A percentile compares a stretch with the other conserved stretches of the same genome.
These are phyloP conservation scores for Eurystomus glaucurus DNA, from an alignment of 2,797 vertebrate species.

Conservation along the genomic window DNA sequence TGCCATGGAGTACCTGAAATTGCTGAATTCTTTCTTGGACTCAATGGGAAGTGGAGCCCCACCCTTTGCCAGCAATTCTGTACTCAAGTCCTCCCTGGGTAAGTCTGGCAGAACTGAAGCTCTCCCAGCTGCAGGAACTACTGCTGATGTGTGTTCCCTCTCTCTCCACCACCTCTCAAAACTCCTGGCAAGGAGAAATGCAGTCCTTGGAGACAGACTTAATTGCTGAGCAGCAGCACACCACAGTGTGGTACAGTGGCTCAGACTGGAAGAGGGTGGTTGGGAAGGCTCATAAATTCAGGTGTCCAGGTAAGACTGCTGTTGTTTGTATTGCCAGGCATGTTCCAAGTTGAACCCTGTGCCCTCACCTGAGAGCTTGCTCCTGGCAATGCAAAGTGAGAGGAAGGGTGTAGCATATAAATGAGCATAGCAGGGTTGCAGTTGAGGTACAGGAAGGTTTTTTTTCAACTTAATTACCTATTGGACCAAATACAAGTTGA, in stretches of 20 bases:
- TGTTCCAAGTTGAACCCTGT: background rate
- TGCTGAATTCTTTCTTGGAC: slow-evolving; percentile 91
- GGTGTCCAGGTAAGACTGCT: background rate
- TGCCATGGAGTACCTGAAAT: slow-evolving; percentile 92
- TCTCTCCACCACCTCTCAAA: background rate
- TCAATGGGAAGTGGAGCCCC: slow-evolving; percentile 89
- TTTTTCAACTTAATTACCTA: background rate
- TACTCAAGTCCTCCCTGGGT: slow-evolving; percentile 83
- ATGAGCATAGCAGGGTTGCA: background rate
- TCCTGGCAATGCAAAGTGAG: background rate
- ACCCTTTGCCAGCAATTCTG: slow-evolving; percentile 79
- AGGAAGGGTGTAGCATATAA: background rate
- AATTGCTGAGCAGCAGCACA: background rate
- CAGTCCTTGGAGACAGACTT: background rate
- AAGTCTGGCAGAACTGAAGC: background rate
- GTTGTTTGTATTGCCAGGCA: background rate
- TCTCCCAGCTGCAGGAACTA: background rate
- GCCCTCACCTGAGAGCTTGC: background rate
- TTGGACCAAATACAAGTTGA: background rate
- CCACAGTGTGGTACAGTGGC: background rate
- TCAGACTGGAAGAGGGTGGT: background rate
- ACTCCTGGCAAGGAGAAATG: background rate
- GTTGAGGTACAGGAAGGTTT: background rate
- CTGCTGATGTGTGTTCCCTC: background rate
- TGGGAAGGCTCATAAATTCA: background rate